Evolutionary conservation across 2,113 vertebrate species (phyloP).

Genomic region (Oncorhynchus nerka): DNA sequence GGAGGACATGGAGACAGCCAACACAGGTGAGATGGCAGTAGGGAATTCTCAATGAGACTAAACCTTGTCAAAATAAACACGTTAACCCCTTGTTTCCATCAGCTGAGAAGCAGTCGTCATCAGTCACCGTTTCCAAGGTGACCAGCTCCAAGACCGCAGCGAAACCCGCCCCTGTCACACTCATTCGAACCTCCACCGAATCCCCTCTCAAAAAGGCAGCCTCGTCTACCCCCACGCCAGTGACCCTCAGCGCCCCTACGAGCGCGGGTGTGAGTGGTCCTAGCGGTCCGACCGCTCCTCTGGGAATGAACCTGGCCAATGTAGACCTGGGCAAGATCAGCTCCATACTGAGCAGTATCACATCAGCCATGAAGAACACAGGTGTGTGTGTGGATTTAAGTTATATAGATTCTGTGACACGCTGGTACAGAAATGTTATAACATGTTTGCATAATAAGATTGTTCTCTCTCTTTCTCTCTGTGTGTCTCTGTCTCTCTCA

Average conservation of each 20-base stretch:
- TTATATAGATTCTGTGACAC: neutral
- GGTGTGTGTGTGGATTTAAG: constrained; percentile 67
- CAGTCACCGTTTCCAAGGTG: constrained; percentile 57
- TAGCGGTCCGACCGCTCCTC: constrained; percentile 46
- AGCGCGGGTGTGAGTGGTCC: constrained; percentile 39
- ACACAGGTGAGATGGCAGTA: constrained; percentile 69
- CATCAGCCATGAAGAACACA: constrained; percentile 94
- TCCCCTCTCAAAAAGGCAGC: constrained; percentile 19
- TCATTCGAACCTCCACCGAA: constrained; percentile 38
- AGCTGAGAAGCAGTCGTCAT: constrained; percentile 72
- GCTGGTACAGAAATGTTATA: neutral
- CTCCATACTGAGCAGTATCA: constrained; percentile 94
- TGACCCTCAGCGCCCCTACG: constrained; percentile 55
- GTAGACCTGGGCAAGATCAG: constrained; percentile 98
- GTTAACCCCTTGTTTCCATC: constrained; percentile 27
- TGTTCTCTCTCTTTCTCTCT: neutral
- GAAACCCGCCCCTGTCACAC: constrained; percentile 43
- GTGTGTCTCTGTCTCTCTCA: constrained; percentile 24
- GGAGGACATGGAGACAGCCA: constrained; percentile 69
- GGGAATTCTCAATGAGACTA: neutral
- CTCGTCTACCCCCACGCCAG: constrained; percentile 26
- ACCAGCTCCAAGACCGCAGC: constrained; percentile 40
- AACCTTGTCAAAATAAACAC: too few species aligned
- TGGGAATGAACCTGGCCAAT: constrained; percentile 90
- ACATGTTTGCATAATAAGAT: neutral